phyloP scores from a whole-genome alignment of 2,113 vertebrate species.

The Indicator indicator region DNA sequence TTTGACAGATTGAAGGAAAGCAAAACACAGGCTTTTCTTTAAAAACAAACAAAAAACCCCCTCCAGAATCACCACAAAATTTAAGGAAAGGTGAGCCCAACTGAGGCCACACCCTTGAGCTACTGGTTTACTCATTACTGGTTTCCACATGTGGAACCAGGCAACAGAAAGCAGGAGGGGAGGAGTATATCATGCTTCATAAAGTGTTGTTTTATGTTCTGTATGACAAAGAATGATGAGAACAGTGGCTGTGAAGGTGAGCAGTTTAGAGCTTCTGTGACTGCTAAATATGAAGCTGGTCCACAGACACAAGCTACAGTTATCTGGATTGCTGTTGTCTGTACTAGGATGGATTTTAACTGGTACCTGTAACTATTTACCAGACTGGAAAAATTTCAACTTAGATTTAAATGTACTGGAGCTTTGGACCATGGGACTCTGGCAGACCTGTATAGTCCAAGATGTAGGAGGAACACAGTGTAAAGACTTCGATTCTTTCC shows the following conservation, averaged over 20 bases:
- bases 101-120: conserved; percentile 27
- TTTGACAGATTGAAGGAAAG: background rate
- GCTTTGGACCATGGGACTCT: conserved; percentile 85
- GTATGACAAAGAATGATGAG: background rate
- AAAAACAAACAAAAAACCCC: background rate
- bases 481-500: conserved; percentile 83
- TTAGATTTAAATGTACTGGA: conserved; percentile 85
- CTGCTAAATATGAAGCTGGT: background rate
- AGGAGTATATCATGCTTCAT: conserved; percentile 1
- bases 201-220: background rate
- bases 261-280: background rate
- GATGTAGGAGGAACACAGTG: conserved; percentile 79
- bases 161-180: conserved; percentile 1
- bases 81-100: background rate
- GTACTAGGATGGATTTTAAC: conserved; percentile 77
- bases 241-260: background rate
- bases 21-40: background rate
- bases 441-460: conserved; percentile 82
- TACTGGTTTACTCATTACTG: background rate
- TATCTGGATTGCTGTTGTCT: conserved; percentile 75
- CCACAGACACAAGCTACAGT: conserved; percentile 60
- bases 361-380: conserved; percentile 75
- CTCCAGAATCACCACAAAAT: background rate
- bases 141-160: background rate
- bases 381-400: conserved; percentile 83